Evolutionary conservation across 2,797 vertebrate species (phyloP).

Genomic region (Thamnophis elegans): DNA sequence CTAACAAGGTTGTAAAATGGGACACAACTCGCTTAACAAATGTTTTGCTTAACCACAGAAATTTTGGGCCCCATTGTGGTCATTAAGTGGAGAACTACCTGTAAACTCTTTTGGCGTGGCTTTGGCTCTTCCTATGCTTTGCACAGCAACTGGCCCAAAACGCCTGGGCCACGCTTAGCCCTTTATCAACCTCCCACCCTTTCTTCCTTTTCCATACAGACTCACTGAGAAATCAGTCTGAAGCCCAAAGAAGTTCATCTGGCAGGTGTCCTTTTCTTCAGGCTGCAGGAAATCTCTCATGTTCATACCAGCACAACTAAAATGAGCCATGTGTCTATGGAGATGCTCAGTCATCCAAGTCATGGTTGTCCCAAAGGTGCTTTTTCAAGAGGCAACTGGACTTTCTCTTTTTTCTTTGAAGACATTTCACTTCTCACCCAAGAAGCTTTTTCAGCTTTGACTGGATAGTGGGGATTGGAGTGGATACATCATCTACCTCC

Average conservation of each 20-base stretch:
- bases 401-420: too few species aligned
- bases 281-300: neutral
- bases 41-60: neutral
- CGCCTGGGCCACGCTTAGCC: neutral
- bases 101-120: neutral
- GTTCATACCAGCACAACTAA: neutral
- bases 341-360: too few species aligned
- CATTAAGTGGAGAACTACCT: neutral
- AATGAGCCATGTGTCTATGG: too few species aligned
- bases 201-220: neutral
- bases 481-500: neutral
- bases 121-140: neutral
- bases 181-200: neutral
- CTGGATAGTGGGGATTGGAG: neutral
- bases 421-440: neutral
- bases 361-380: too few species aligned
- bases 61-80: neutral
- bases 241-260: neutral
- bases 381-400: neutral
- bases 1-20: neutral
- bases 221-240: neutral
- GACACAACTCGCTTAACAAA: neutral
- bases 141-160: neutral
- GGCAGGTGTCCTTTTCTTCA: neutral
- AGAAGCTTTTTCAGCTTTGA: neutral